phyloP scores from a whole-genome alignment of 1,140 invertebrate species.

The Aphaenogaster rudis region DNA sequence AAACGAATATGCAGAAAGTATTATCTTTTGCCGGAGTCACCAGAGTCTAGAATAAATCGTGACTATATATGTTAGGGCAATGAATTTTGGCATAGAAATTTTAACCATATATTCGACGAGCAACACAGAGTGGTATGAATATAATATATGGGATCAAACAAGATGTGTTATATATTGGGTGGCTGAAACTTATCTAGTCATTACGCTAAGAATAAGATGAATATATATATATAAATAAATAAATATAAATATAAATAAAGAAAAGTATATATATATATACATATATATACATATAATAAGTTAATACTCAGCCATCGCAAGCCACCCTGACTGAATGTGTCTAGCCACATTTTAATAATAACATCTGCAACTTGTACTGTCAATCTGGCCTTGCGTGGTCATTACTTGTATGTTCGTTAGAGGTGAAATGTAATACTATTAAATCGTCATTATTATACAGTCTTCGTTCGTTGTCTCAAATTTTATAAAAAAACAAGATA shows the following conservation, averaged over 20 bases:
- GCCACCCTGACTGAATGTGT: conserved; percentile 80
- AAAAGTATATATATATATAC: conserved; percentile 55
- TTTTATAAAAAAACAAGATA: not conserved
- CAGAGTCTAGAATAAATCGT: conserved; percentile 43
- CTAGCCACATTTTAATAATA: conserved; percentile 78
- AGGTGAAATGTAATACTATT: conserved; percentile 34
- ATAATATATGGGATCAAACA: conserved; percentile 85
- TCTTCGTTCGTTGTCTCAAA: conserved; percentile 11
- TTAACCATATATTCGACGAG: conserved; percentile 81
- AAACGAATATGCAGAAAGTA: conserved; percentile 51
- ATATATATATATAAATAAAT: conserved; percentile 65
- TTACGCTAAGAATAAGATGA: conserved; percentile 81
- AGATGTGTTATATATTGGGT: conserved; percentile 82
- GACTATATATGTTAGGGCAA: conserved; percentile 65
- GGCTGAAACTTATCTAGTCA: conserved; percentile 85
- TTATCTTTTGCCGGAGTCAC: conserved; percentile 43
- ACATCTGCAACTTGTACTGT: conserved; percentile 68
- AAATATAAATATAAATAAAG: conserved; percentile 69
- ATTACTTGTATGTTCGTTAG: conserved; percentile 42
- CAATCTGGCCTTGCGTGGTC: conserved; percentile 68
- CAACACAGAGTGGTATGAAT: conserved; percentile 78
- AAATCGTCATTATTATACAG: conserved; percentile 26
- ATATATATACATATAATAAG: conserved; percentile 66
- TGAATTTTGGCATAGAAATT: conserved; percentile 85
- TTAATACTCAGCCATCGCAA: conserved; percentile 78